Base-by-base conservation (phyloP, 2,888 invertebrate species). In the Tolmerus cingulatus region DNA sequence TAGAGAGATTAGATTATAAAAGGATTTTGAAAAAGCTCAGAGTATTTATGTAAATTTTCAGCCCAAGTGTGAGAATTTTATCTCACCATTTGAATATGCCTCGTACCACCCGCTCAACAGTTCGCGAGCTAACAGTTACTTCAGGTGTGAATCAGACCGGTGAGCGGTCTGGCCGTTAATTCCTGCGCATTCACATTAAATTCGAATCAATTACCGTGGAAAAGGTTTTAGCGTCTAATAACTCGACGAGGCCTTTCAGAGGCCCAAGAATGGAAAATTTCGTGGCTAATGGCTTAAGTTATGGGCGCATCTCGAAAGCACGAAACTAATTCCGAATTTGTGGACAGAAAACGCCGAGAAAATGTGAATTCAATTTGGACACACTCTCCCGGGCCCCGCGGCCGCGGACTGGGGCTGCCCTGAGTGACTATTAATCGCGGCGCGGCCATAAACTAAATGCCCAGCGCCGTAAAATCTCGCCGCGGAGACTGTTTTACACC, bases 221-320 rank as follows among this genome's bases (percentile, higher is more conserved):
- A 76, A 16, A 76, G 76, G 76, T 76, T 76, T 76, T 40, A 76
- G 76, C 16, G 40, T 40, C 40, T 76, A 66, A 66, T 66, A 66
- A 66, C 66, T 66, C 66, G 66, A 66, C 66, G 66, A 66, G 66
- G 27, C 66, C 23, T 66, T 66, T 66, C 66, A 66, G 19, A 23
- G 66, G 66, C 40, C 40, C 37, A 76, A 76, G 40, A 76, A 76
- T 76, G 76, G 76, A 34, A 76, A 37, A 40, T 37, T 37, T 40
- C 79, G 66, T 66, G 66, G 79, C 79, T 79, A 79, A 79, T 79
- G 46, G 79, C 79, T 43, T 66, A 79, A 79, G 79, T 79, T 79
- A 79, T 79, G 79, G 46, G 23, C 79, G 27, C 46, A 79, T 43
- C 55, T 55, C 23, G n/a, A 55, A 81, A 81, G 27, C 51, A 30